A percentile compares a stretch with the other conserved stretches of the same genome.
These are phyloP conservation scores for Ctenoplectra terminalis DNA, from an alignment of 1,140 invertebrate species.

Conservation along the genomic window DNA sequence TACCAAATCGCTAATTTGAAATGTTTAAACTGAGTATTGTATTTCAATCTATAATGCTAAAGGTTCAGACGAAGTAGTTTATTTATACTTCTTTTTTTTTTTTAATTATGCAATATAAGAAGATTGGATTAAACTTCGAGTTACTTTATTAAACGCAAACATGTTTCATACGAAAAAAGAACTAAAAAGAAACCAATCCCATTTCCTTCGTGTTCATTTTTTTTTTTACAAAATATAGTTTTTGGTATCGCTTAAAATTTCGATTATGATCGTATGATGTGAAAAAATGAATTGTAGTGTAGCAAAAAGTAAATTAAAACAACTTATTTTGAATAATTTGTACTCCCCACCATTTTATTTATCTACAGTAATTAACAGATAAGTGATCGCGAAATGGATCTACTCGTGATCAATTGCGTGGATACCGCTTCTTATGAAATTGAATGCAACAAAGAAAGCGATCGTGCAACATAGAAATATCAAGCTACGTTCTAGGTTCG, in stretches of 20 bases:
- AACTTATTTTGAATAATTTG: background rate
- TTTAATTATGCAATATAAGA: background rate
- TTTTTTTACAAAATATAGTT: background rate
- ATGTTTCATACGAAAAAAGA: background rate
- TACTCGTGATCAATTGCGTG: background rate
- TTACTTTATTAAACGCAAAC: background rate
- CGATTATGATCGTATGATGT: background rate
- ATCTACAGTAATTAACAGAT: background rate
- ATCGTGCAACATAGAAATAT: background rate
- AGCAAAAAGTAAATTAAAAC: background rate
- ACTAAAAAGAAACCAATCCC: background rate
- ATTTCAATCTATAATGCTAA: constrained; percentile 29
- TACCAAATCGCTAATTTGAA: constrained; percentile 29
- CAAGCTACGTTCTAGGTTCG: no score
- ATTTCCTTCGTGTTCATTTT: background rate
- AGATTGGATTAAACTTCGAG: background rate
- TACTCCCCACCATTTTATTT: background rate
- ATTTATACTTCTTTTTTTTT: background rate
- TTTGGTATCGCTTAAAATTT: background rate
- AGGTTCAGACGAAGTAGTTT: constrained; percentile 23
- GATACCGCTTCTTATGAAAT: background rate
- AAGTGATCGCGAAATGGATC: background rate
- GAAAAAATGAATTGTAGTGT: background rate
- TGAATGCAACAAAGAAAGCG: background rate
- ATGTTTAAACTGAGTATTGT: constrained; percentile 2